Evolutionary conservation across 2,888 invertebrate genomes (phyloP).

Genomic region (Campoplex nolae): DNA sequence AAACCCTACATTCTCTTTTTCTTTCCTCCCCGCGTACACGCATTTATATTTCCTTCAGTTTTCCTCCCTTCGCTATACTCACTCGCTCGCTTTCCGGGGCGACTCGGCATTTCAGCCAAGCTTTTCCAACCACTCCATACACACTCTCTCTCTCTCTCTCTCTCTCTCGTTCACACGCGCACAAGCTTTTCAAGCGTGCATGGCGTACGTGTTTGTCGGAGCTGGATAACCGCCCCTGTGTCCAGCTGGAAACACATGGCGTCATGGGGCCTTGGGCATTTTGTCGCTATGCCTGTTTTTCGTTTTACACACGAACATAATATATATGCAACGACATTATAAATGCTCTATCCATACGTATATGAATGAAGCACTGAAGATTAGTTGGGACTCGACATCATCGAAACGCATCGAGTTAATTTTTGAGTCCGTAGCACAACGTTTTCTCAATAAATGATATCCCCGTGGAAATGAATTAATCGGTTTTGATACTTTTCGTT

Average conservation of each 20-base stretch:
- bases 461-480: too few species aligned
- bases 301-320: too few species aligned
- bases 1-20: neutral
- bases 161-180: neutral
- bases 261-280: slow-evolving; percentile 72
- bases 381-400: too few species aligned
- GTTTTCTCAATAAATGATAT: too few species aligned
- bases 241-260: slow-evolving; percentile 83
- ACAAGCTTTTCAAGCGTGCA: too few species aligned
- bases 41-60: slow-evolving; percentile 43
- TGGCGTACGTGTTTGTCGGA: too few species aligned
- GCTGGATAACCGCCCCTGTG: slow-evolving; percentile 67
- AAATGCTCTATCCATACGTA: too few species aligned
- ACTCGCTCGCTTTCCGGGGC: slow-evolving; percentile 46
- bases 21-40: neutral
- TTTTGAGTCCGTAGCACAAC: too few species aligned
- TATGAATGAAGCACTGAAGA: too few species aligned
- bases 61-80: slow-evolving; percentile 59
- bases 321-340: too few species aligned
- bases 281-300: slow-evolving; percentile 5
- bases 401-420: too few species aligned
- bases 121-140: slow-evolving; percentile 49
- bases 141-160: neutral
- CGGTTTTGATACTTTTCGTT: too few species aligned
- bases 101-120: slow-evolving; percentile 37